Percentiles rank a stretch among this genome's conserved stretches.
Conservation (phyloP, 1,140 invertebrate genomes). For the Platyscapa corneri region DNA sequence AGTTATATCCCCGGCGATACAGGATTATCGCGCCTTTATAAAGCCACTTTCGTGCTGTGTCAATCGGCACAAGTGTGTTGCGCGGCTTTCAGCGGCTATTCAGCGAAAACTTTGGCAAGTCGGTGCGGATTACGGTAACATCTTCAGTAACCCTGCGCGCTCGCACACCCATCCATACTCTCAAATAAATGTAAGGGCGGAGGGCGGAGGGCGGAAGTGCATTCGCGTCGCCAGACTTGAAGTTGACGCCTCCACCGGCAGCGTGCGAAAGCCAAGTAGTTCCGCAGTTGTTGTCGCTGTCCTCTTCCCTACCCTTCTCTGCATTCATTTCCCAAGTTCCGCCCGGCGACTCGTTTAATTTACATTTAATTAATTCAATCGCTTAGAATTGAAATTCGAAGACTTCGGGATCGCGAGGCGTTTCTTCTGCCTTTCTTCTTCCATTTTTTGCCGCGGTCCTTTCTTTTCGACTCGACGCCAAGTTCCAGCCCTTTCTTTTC, state of each 20-base stretch:
- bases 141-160: not conserved
- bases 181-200: too few species aligned
- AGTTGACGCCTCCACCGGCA: slow-evolving; percentile 1
- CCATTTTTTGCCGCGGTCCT: not conserved
- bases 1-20: slow-evolving; percentile 1
- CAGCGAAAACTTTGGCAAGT: not conserved
- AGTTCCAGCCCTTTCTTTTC: slow-evolving; percentile 1
- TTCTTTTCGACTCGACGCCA: not conserved
- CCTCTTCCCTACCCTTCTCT: not conserved
- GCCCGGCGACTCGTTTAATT: slow-evolving; percentile 38
- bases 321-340: slow-evolving; percentile 41
- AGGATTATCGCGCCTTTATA: slow-evolving; percentile 36
- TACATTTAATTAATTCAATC: slow-evolving; percentile 51
- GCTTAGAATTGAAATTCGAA: slow-evolving; percentile 42
- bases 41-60: slow-evolving; percentile 40
- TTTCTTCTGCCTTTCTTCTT: not conserved
- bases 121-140: slow-evolving; percentile 16
- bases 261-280: not conserved
- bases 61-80: slow-evolving; percentile 20
- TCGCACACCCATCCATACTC: not conserved
- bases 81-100: not conserved
- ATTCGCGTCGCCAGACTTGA: not conserved
- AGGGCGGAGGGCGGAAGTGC: too few species aligned
- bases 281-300: not conserved
- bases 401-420: not conserved